Conservation (phyloP, 2,797 vertebrate genomes). For the Naso thynnoides region DNA sequence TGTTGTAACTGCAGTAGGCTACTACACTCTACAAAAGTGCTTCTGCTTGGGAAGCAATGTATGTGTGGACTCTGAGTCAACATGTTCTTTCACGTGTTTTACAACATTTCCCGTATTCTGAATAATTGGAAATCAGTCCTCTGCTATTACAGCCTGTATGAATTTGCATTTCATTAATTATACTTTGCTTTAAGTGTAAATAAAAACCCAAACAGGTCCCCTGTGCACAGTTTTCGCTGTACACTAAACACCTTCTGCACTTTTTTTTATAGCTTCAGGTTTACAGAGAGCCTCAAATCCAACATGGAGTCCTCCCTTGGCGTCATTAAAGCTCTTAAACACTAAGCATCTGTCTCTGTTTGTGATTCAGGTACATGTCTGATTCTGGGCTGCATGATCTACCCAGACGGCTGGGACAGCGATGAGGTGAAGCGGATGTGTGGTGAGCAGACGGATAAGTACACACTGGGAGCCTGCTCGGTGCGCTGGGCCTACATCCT, state of each 20-base stretch:
- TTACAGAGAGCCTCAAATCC: neutral
- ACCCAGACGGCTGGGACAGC: constrained; percentile 98
- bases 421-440: constrained; percentile 98
- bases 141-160: neutral
- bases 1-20: no score
- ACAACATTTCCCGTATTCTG: no score
- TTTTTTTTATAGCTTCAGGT: neutral
- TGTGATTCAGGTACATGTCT: constrained; percentile 90
- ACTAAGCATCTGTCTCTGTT: neutral
- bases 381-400: constrained; percentile 98
- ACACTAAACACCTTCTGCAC: neutral
- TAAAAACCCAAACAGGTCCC: neutral
- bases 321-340: constrained; percentile 4
- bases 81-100: neutral
- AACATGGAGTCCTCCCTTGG: neutral
- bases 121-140: no score
- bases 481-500: constrained; percentile 99
- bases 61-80: no score
- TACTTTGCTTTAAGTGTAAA: neutral
- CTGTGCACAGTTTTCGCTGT: neutral
- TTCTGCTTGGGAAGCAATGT: no score
- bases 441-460: constrained; percentile 97
- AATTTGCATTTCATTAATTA: constrained; percentile 7
- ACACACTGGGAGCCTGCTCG: constrained; percentile 96
- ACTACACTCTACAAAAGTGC: no score